A percentile compares a stretch with the other conserved stretches of the same genome.
These are phyloP conservation scores for Parazoanthus atlanticus DNA, from an alignment of 92 coral and sea anemone genomes.

Conservation along the genomic window DNA sequence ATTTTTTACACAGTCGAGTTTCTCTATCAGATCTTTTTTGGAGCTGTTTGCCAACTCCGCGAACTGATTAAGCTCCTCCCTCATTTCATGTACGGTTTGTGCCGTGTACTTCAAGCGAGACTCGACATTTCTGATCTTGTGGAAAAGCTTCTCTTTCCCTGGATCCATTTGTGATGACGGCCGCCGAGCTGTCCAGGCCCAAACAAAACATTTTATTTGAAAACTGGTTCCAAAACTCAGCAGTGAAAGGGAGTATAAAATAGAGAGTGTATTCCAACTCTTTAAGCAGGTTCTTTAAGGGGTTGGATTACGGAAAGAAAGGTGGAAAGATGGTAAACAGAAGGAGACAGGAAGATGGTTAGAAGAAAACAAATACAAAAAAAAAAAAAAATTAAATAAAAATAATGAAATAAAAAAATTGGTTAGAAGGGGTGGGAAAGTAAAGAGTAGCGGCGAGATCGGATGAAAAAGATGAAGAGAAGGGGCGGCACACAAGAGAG, in stretches of 20 bases:
- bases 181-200: constrained; percentile 16
- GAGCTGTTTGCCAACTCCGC: neutral
- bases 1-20: neutral
- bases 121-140: constrained; percentile 5
- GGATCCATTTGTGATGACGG: neutral
- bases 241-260: too few species aligned
- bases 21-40: neutral
- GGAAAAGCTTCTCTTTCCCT: neutral
- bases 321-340: too few species aligned
- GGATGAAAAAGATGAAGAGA: too few species aligned
- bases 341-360: too few species aligned
- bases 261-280: too few species aligned
- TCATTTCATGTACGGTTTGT: neutral
- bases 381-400: too few species aligned
- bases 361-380: too few species aligned
- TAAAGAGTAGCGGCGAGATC: too few species aligned
- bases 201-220: neutral
- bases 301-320: too few species aligned
- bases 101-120: constrained; percentile 2
- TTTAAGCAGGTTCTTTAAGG: too few species aligned
- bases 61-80: neutral
- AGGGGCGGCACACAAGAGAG: neutral
- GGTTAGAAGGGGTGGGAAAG: too few species aligned
- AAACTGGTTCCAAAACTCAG: neutral
- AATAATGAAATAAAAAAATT: too few species aligned